phyloP scores from a whole-genome alignment of 2,888 invertebrate species.

The Mesoligia furuncula region DNA sequence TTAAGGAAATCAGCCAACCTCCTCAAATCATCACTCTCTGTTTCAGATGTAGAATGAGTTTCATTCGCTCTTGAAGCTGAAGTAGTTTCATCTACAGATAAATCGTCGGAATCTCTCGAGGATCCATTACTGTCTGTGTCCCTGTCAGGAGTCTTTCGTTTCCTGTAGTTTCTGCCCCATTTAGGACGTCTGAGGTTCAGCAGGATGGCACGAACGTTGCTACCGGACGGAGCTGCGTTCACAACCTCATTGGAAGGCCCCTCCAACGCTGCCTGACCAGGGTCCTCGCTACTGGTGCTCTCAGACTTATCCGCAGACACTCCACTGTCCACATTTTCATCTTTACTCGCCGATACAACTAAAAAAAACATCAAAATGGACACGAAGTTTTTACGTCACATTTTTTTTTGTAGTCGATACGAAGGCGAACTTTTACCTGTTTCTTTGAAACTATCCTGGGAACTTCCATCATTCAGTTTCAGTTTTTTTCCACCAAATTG shows the following conservation, averaged over 20 bases:
- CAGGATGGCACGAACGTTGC: slow-evolving; percentile 81
- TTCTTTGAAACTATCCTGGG: slow-evolving; percentile 84
- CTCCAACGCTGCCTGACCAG: slow-evolving; percentile 69
- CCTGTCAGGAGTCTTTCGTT: slow-evolving; percentile 83
- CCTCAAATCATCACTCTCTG: slow-evolving; percentile 74
- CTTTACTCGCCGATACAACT: slow-evolving; percentile 74
- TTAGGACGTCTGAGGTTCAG: slow-evolving; percentile 80
- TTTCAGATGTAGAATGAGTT: slow-evolving; percentile 71
- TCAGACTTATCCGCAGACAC: slow-evolving; percentile 88
- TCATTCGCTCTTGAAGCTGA: slow-evolving; percentile 68
- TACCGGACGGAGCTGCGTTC: slow-evolving; percentile 81
- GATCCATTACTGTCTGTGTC: slow-evolving; percentile 83
- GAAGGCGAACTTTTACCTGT: slow-evolving; percentile 73
- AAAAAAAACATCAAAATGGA: slow-evolving; percentile 75
- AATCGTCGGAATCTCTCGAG: slow-evolving; percentile 85
- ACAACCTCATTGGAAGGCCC: slow-evolving; percentile 83
- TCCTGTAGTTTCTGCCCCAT: slow-evolving; percentile 82
- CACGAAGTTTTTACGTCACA: slow-evolving; percentile 73
- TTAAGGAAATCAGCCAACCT: slow-evolving; percentile 71
- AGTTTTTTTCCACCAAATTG: slow-evolving; percentile 84
- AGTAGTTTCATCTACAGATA: slow-evolving; percentile 76
- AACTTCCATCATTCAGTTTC: slow-evolving; percentile 87
- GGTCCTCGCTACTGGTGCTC: slow-evolving; percentile 85
- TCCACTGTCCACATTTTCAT: slow-evolving; percentile 87
- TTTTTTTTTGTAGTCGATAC: slow-evolving; percentile 51